Base-by-base conservation (phyloP, 2,888 invertebrate genomes). In the Epinotia ramella region DNA sequence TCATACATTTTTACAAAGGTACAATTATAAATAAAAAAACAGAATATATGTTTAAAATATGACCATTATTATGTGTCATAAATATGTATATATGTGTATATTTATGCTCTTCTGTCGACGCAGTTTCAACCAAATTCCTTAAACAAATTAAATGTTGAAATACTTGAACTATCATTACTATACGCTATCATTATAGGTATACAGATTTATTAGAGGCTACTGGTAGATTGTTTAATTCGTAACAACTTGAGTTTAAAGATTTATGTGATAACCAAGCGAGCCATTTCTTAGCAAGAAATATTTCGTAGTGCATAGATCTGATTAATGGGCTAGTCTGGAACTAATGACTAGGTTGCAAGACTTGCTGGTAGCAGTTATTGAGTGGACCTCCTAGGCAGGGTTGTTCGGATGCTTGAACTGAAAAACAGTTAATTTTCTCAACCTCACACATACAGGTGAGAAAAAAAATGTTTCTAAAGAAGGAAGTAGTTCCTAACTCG, bases 301-400 rank as follows among this genome's bases (percentile, higher is more conserved):
- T 67, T 56, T 56, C 66, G 46, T 49, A 65, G 49, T 3, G n/a
- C 16, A 12, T 18, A 18, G 44, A 20, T 66, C 57, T 68, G 40
- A 69, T 20, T 46, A 46, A 68, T 46, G 68, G 6, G 11, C 5
- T n/a, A 6, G 68, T 24, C 68, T 16, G 24, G 16, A 28, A 56
- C 24, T 24, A 69, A 69, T 60, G 40, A 20, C 44, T 59, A 18
- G 57, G 9, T 20, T 49, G 16, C 57, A 7, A 24, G 40, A 40
- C 40, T 40, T 40, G 40, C 40, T 40, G 40, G 18, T 53, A 56
- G 66, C n/a, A 33, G 28, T 66, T 66, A 65, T 16, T 65, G n/a
- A 53, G 28, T 53, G 53, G 66, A 53, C 66, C 53, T 28, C 65
- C 46, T 18, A 57, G 3, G 11, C 57, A 1, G 12, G 12, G 20